Conservation (phyloP, 2,797 vertebrate genomes). For the Erethizon dorsatum region DNA sequence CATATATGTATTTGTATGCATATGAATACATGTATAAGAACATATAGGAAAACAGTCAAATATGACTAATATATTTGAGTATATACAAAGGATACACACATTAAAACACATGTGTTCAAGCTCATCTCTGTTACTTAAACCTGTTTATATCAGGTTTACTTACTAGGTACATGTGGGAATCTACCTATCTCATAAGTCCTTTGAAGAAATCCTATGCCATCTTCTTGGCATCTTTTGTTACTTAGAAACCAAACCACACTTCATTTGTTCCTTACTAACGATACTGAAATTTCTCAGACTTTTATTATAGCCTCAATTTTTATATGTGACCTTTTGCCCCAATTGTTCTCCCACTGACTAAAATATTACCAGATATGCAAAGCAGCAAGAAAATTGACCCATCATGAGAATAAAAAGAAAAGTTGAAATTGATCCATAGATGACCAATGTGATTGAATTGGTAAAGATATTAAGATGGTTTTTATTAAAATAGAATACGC, state of each 20-base stretch:
- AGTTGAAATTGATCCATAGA: background rate
- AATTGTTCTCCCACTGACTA: background rate
- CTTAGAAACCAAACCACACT: background rate
- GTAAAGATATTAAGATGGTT: background rate
- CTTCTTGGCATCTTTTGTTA: background rate
- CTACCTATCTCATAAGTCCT: background rate
- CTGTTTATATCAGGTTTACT: background rate
- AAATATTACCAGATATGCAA: background rate
- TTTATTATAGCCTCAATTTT: background rate
- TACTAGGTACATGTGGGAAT: background rate
- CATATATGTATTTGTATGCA: background rate
- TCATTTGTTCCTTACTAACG: background rate
- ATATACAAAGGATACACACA: background rate
- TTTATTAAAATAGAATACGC: constrained; percentile 32
- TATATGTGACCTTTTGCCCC: background rate
- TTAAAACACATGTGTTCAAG: background rate
- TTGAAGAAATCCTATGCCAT: background rate
- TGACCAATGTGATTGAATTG: background rate
- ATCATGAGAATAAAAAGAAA: background rate
- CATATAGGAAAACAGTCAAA: background rate
- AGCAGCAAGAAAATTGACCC: background rate
- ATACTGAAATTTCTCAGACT: constrained; percentile 10
- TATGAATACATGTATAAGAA: background rate
- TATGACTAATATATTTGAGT: background rate
- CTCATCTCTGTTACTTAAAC: background rate